These are phyloP conservation scores for Sminthopsis crassicaudata DNA, from an alignment of 2,113 vertebrate genomes.

Conservation along the genomic window DNA sequence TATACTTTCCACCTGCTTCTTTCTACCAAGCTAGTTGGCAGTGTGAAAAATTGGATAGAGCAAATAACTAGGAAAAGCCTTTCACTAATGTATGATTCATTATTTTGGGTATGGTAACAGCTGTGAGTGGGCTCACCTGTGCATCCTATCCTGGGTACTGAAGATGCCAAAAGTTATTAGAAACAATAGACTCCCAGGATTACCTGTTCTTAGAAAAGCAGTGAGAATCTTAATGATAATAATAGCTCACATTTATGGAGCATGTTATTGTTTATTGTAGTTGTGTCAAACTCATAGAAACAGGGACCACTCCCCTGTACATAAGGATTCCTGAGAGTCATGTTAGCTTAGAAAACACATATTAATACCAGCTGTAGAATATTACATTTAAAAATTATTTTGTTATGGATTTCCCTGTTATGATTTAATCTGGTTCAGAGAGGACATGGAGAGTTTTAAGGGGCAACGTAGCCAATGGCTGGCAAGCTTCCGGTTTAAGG, in stretches of 20 bases:
- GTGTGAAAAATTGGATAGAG: not conserved
- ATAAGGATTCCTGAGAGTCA: not conserved
- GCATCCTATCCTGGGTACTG: not conserved
- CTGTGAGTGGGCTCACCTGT: conserved; percentile 3
- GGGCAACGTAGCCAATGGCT: not conserved
- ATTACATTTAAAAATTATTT: not conserved
- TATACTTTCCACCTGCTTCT: not conserved
- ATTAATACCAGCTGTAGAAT: not conserved
- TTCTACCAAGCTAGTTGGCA: not conserved
- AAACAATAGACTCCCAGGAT: not conserved
- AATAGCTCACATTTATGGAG: not conserved
- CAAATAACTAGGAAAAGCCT: not conserved
- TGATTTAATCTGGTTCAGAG: not conserved
- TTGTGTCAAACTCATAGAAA: not conserved
- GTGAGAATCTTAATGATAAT: not conserved
- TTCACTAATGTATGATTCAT: not conserved
- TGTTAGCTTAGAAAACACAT: not conserved
- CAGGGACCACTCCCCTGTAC: not conserved
- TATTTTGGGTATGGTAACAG: not conserved
- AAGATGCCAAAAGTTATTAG: not conserved
- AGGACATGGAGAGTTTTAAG: not conserved
- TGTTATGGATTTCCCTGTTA: not conserved
- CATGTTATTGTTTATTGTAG: not conserved
- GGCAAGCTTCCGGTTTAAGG: not conserved
- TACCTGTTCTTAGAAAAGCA: not conserved